phyloP scores from a whole-genome alignment of 2,113 vertebrate genomes.

The Xiphophorus hellerii region DNA sequence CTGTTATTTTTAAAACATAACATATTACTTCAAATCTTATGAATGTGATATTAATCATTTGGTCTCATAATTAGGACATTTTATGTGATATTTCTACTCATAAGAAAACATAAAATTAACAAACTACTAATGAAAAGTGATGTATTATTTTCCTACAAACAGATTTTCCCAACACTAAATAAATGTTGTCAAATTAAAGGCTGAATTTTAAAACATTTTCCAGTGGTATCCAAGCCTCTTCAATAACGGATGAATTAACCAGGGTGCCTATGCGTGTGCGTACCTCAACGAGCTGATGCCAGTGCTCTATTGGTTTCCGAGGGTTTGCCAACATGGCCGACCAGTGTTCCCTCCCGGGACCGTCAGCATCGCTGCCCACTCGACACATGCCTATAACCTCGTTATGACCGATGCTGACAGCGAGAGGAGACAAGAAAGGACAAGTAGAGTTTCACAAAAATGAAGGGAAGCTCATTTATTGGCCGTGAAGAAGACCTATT shows the following conservation, averaged over 20 bases:
- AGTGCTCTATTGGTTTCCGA: conserved; percentile 94
- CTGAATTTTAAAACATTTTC: no score
- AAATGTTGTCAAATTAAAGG: no score
- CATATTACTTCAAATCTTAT: no score
- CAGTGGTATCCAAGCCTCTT: not conserved
- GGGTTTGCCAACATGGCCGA: conserved; percentile 92
- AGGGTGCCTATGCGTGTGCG: not conserved
- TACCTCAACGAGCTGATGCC: conserved; percentile 91
- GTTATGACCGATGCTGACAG: conserved; percentile 89
- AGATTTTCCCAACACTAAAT: no score
- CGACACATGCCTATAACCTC: conserved; percentile 94
- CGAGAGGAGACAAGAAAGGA: conserved; percentile 9
- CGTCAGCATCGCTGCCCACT: conserved; percentile 88
- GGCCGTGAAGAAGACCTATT: not conserved
- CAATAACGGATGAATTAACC: not conserved
- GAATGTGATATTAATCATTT: no score
- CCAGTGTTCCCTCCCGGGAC: conserved; percentile 92
- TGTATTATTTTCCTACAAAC: no score
- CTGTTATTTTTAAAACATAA: no score
- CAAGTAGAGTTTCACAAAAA: not conserved
- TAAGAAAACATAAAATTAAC: not conserved
- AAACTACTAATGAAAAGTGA: not conserved
- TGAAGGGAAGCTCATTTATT: conserved; percentile 57
- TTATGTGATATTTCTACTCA: not conserved
- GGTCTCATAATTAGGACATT: no score